Percentiles rank a stretch among this genome's conserved stretches.
Conservation (phyloP, 2,888 invertebrate species). For the Latheticus oryzae region DNA sequence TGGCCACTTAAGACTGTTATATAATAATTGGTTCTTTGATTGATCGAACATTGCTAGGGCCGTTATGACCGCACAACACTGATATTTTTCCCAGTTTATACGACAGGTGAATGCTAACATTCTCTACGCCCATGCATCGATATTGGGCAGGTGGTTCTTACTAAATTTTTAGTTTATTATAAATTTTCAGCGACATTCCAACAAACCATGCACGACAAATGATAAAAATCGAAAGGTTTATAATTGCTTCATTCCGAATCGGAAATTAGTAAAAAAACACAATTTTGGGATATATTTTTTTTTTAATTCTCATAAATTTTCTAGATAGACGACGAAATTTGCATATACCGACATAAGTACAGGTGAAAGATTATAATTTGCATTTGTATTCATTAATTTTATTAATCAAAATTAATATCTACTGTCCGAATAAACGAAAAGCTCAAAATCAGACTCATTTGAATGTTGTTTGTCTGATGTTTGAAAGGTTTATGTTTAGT, state of each 20-base stretch:
- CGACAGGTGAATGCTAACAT: slow-evolving; percentile 9
- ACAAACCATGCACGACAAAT: slow-evolving; percentile 4
- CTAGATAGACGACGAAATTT: slow-evolving; percentile 20
- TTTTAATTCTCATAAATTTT: slow-evolving; percentile 2
- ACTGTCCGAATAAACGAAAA: slow-evolving; percentile 5
- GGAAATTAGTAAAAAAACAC: slow-evolving; percentile 15
- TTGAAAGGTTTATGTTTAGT: no score
- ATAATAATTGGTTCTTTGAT: slow-evolving; percentile 55
- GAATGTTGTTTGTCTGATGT: slow-evolving; percentile 1
- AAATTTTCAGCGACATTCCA: slow-evolving; percentile 8
- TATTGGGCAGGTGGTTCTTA: slow-evolving; percentile 8
- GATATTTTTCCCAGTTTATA: slow-evolving; percentile 16
- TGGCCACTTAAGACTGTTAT: slow-evolving; percentile 54
- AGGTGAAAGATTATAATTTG: slow-evolving; percentile 29
- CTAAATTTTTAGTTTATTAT: slow-evolving; percentile 9
- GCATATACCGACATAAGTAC: slow-evolving; percentile 13
- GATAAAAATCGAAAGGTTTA: slow-evolving; percentile 22
- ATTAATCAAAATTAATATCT: slow-evolving; percentile 16
- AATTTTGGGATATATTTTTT: no score
- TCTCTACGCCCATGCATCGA: background rate
- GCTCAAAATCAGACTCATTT: slow-evolving; percentile 4
- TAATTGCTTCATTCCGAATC: slow-evolving; percentile 11
- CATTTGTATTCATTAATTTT: slow-evolving; percentile 15
- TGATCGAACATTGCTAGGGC: slow-evolving; percentile 51
- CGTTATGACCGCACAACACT: slow-evolving; percentile 32